These are phyloP conservation scores for Peribatodes rhomboidaria DNA, from an alignment of 2,888 invertebrate genomes.

Conservation along the genomic window DNA sequence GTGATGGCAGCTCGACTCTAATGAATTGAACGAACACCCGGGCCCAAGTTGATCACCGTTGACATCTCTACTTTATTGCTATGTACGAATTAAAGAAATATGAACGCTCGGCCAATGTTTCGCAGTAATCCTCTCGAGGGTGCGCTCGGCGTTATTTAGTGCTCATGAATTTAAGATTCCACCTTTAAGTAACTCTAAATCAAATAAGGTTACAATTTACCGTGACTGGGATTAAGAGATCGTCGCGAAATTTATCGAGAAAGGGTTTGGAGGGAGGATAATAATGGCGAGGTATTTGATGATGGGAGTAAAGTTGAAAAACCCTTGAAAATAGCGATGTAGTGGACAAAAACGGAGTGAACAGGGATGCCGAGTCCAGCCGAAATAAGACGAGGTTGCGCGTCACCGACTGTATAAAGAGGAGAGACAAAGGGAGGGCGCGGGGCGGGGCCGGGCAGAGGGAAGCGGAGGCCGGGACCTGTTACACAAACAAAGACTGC, in stretches of 20 bases:
- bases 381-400: conserved; percentile 77
- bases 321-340: conserved; percentile 53
- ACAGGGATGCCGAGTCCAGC: conserved; percentile 64
- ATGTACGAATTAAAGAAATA: conserved; percentile 39
- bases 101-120: conserved; percentile 29
- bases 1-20: conserved; percentile 52
- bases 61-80: conserved; percentile 42
- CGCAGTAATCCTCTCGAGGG: conserved; percentile 33
- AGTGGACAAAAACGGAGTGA: conserved; percentile 58
- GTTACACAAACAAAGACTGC: conserved; percentile 84
- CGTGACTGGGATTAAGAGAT: conserved; percentile 37
- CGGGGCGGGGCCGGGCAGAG: conserved; percentile 50
- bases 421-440: conserved; percentile 77
- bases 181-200: conserved; percentile 38
- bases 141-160: conserved; percentile 20
- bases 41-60: conserved; percentile 39
- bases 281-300: conserved; percentile 16
- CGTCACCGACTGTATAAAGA: conserved; percentile 80
- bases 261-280: conserved; percentile 15
- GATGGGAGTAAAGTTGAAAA: conserved; percentile 47
- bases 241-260: conserved; percentile 36
- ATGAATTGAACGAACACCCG: conserved; percentile 67
- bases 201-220: conserved; percentile 36
- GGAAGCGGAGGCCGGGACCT: conserved; percentile 65
- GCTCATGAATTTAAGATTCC: conserved; percentile 37